Conservation (phyloP, 2,888 invertebrate genomes). For the Tridacna gigas region DNA sequence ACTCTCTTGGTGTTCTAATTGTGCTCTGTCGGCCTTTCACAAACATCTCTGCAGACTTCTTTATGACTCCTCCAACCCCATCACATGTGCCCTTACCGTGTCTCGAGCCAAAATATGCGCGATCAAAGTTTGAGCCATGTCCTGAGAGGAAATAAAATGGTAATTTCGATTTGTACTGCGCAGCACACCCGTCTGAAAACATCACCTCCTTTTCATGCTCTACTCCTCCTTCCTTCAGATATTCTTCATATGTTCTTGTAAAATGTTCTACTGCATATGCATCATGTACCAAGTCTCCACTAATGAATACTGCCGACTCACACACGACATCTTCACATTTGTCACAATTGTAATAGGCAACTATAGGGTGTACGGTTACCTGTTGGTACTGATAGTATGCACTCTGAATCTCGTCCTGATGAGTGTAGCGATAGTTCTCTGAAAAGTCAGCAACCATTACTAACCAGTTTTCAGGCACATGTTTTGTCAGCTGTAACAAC, state of each 20-base stretch:
- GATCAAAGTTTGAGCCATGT: too few relatives aligned
- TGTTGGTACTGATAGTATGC: slow-evolving; percentile 16
- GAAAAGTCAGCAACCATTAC: slow-evolving; percentile 15
- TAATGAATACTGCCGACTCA: slow-evolving; percentile 1
- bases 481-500: neutral
- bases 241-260: too few relatives aligned
- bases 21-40: too few relatives aligned
- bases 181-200: neutral
- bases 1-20: too few relatives aligned
- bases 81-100: too few relatives aligned
- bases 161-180: neutral
- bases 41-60: too few relatives aligned
- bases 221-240: neutral
- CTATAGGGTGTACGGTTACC: slow-evolving; percentile 15
- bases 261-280: slow-evolving; percentile 5
- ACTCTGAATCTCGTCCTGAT: neutral
- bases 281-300: slow-evolving; percentile 15
- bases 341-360: slow-evolving; percentile 21
- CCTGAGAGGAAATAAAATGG: too few relatives aligned
- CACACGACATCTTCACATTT: slow-evolving; percentile 1
- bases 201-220: neutral
- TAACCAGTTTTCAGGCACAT: neutral
- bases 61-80: too few relatives aligned
- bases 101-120: too few relatives aligned
- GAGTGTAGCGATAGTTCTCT: slow-evolving; percentile 18